Base-by-base conservation (phyloP, 1,140 invertebrate genomes). In the Zaprionus ornatus region DNA sequence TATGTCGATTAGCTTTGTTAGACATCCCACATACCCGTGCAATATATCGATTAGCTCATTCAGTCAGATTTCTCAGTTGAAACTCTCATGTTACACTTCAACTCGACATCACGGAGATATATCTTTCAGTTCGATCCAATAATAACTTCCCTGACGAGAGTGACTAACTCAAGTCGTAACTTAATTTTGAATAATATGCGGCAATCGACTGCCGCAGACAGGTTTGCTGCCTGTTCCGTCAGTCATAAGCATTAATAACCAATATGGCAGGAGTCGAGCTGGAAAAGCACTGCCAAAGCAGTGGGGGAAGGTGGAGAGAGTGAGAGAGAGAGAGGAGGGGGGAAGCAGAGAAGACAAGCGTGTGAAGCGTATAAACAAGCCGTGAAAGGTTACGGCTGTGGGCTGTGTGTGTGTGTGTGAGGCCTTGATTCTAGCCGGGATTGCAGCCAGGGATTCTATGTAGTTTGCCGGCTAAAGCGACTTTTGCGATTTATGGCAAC, bases 331-430 rank as follows among this genome's bases (percentile, higher is more conserved):
- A n/a, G n/a, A n/a, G n/a, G n/a, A n/a, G n/a, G 13, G 21, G 13
- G 32, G 29, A 50, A 55, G 50, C 50, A 48, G 69, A 56, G 69
- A 81, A 74, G 85, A 90, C 85, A 90, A 76, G 79, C 79, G 85
- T 90, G 84, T 90, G 80, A 88, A 84, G 79, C 84, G 82, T 67
- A 88, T 90, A 90, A 90, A 90, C 84, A 88, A 84, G 62, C 77
- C 75, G 81, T 61, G 29, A 67, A 73, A 77, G 79, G 74, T 81
- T 80, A 62, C 60, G 71, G 42, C 32, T 13, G 54, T 21, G n/a
- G 9, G 21, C 9, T 52, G 37, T 23, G 45, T 7, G 48, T n/a
- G 40, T n/a, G 7, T 15, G 12, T 32, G 35, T 15, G 29, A 32
- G 10, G 29, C 29, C 29, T 32, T 40, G 40, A 45, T 45, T 45